These are phyloP conservation scores for Orthosia gothica DNA, from an alignment of 2,888 invertebrate species.

Conservation along the genomic window DNA sequence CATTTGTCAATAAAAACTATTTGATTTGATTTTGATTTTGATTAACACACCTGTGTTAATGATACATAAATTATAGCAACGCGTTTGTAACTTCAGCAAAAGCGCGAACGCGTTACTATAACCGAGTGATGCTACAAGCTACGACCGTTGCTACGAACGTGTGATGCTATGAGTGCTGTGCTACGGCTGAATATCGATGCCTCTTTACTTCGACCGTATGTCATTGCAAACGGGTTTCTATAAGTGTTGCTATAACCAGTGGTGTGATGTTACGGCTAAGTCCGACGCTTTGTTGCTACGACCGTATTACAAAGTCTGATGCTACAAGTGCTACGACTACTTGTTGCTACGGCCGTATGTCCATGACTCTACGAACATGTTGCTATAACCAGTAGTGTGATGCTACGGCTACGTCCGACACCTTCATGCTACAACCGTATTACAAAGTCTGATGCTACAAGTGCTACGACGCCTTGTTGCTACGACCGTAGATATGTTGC, in stretches of 20 bases:
- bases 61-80: too few relatives aligned
- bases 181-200: neutral
- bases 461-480: neutral
- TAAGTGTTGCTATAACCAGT: neutral
- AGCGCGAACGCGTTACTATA: neutral
- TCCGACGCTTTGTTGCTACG: neutral
- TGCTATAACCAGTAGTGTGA: neutral
- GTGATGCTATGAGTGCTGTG: neutral
- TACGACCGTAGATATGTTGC: neutral
- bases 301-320: neutral
- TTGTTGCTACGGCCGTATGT: neutral
- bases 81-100: too few relatives aligned
- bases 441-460: neutral
- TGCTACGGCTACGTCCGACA: neutral
- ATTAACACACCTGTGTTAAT: too few relatives aligned
- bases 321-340: neutral
- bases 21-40: too few relatives aligned
- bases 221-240: neutral
- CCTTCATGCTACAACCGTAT: neutral
- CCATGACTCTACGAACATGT: neutral
- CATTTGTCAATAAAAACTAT: too few relatives aligned
- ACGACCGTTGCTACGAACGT: neutral
- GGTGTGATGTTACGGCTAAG: neutral
- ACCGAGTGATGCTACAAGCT: neutral
- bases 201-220: too few relatives aligned